phyloP scores from a whole-genome alignment of 2,888 invertebrate species.

The Drosophila barbarae region DNA sequence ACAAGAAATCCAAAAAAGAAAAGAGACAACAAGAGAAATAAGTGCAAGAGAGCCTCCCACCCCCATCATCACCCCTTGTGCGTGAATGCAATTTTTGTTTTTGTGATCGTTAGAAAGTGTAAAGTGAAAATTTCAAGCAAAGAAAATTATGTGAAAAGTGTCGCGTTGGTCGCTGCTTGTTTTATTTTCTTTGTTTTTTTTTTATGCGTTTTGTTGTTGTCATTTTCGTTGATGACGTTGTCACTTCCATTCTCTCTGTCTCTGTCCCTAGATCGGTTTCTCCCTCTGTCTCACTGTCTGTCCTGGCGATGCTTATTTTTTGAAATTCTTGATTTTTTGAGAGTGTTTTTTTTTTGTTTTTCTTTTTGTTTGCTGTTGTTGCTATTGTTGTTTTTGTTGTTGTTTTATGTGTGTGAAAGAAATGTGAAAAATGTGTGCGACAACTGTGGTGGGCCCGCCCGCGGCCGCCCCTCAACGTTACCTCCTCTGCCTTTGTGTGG shows the following conservation, averaged over 20 bases:
- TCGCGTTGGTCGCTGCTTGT: conserved; percentile 40
- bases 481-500: conserved; percentile 13
- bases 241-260: conserved; percentile 6
- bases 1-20: conserved; percentile 1
- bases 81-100: conserved; percentile 5
- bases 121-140: conserved; percentile 6
- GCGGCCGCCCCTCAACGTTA: background rate
- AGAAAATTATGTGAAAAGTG: conserved; percentile 58
- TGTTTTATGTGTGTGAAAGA: conserved; percentile 29
- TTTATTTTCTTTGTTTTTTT: conserved; percentile 2
- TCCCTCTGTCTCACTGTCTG: background rate
- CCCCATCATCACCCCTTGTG: background rate
- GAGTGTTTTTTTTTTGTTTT: conserved; percentile 19
- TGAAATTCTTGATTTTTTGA: conserved; percentile 24
- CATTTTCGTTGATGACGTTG: conserved; percentile 54
- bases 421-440: conserved; percentile 73
- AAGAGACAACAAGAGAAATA: background rate
- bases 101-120: conserved; percentile 6
- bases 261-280: background rate
- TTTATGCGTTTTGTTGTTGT: conserved; percentile 14
- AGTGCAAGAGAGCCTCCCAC: background rate
- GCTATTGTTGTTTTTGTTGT: conserved; percentile 24
- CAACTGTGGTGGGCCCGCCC: conserved; percentile 53
- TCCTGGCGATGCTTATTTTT: conserved; percentile 8
- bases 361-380: conserved; percentile 9